These are phyloP conservation scores for Rhagophthalmus giganteus DNA, from an alignment of 2,888 invertebrate genomes.

Conservation along the genomic window DNA sequence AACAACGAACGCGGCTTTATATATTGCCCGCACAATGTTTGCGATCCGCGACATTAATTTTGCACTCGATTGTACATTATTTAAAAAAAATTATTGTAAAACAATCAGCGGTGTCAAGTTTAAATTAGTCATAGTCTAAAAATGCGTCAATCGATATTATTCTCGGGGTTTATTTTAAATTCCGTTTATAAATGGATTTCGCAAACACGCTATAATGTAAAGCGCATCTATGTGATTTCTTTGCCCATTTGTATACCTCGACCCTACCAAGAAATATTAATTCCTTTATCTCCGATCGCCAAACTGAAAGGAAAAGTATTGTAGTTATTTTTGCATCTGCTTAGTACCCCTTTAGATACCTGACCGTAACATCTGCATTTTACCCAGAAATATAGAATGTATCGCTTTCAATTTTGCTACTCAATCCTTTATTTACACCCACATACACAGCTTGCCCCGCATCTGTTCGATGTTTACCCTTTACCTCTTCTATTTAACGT, in stretches of 20 bases:
- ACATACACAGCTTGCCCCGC: conserved; percentile 29
- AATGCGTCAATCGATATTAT: no score
- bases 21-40: no score
- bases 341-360: conserved; percentile 36
- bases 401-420: conserved; percentile 32
- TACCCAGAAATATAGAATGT: conserved; percentile 27
- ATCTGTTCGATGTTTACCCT: conserved; percentile 29
- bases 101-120: no score
- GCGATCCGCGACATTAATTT: no score
- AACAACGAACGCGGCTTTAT: no score
- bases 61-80: no score
- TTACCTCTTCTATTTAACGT: conserved; percentile 12
- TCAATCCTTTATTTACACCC: conserved; percentile 35
- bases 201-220: no score
- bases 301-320: conserved; percentile 30
- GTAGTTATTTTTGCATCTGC: conserved; percentile 40
- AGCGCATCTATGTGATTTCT: no score
- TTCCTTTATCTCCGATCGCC: conserved; percentile 28
- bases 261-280: conserved; percentile 39
- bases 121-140: no score
- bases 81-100: no score
- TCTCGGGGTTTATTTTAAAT: conserved; percentile 2
- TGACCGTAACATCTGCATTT: conserved; percentile 33
- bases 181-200: no score
- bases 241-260: no score